Base-by-base conservation (phyloP, 2,113 vertebrate genomes). In the Leucoraja erinaceus region DNA sequence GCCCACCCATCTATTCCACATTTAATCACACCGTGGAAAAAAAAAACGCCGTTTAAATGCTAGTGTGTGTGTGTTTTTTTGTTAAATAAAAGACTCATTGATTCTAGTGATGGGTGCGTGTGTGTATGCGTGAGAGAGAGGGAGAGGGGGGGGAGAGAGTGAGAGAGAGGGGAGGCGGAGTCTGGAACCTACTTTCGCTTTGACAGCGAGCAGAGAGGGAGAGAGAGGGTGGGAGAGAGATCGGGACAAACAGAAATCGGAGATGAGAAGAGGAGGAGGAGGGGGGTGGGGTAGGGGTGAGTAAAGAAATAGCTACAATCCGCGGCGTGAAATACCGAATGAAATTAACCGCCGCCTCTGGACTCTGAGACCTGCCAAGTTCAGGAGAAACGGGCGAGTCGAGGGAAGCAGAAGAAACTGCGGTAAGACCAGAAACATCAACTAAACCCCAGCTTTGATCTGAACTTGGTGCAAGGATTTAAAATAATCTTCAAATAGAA, bases 181-280 rank as follows among this genome's bases (percentile, higher is more conserved):
- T 63, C 59, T 33, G 56, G 11, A 63, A n/a, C 8, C 59, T 16
- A 66, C 83, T 88, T 88, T 88, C 83, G 83, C 10, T 88, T 88
- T 88, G 83, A 88, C 83, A 88, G 83, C 59, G 75, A 77, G 75
- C 6, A 77, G 33, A 77, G 31, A 33, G 75, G 22, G 79, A 83
- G 79, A 54, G 54, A 83, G 47, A 54, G 54, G 28, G 38, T 25
- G 22, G 28, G 54, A 56, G 54, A 54, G 33, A 81, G 54, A 28
- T 84, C 22, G 14, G 54, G 81, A 12, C 54, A 84, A 16, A 31
- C 56, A 86, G 83, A 88, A 31, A 88, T 31, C 59, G 63, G 83
- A 63, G 59, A n/a, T n/a, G 54, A 61, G 56, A 61, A 86, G 25
- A 25, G n/a, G 11, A 28, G 59, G 9, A 8, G 38, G 38, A 47